Conservation (phyloP, 1,140 invertebrate species). For the Drosophila novamexicana region DNA sequence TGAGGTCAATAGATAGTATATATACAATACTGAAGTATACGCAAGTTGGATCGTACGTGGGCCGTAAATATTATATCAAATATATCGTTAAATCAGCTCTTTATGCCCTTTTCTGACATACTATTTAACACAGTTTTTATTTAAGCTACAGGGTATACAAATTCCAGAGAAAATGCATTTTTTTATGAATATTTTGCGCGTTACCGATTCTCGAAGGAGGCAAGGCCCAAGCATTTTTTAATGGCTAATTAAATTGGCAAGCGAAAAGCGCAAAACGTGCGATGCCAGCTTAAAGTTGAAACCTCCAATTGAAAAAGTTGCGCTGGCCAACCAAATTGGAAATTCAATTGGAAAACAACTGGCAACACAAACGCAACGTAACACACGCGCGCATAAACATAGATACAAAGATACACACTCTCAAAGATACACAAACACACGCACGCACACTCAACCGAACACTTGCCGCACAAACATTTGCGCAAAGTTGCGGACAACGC, state of each 20-base stretch:
- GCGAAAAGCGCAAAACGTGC: conserved; percentile 27
- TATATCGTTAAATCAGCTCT: not conserved
- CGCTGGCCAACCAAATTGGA: conserved; percentile 61
- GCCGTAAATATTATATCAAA: too few species aligned
- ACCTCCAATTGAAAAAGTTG: conserved; percentile 65
- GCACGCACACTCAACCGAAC: conserved; percentile 30
- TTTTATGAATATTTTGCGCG: conserved; percentile 64
- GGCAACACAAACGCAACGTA: conserved; percentile 22
- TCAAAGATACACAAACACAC: conserved; percentile 5
- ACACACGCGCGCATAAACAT: conserved; percentile 25
- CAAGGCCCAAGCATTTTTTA: conserved; percentile 22
- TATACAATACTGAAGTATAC: too few species aligned
- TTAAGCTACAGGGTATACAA: conserved; percentile 25
- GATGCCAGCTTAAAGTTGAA: conserved; percentile 36
- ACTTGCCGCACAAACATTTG: conserved; percentile 64
- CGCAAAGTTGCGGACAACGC: conserved; percentile 49
- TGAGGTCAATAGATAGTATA: too few species aligned
- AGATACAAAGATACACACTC: conserved; percentile 25
- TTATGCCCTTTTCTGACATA: not conserved
- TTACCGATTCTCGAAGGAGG: conserved; percentile 46
- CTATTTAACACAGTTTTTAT: too few species aligned
- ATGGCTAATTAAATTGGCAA: conserved; percentile 77
- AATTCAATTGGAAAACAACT: conserved; percentile 72
- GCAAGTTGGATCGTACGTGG: too few species aligned
- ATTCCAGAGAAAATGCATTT: conserved; percentile 37